Percentiles rank a stretch among this genome's conserved stretches.
Evolutionary conservation across 2,797 vertebrate genomes (phyloP).

Genomic region (Mallotus villosus): DNA sequence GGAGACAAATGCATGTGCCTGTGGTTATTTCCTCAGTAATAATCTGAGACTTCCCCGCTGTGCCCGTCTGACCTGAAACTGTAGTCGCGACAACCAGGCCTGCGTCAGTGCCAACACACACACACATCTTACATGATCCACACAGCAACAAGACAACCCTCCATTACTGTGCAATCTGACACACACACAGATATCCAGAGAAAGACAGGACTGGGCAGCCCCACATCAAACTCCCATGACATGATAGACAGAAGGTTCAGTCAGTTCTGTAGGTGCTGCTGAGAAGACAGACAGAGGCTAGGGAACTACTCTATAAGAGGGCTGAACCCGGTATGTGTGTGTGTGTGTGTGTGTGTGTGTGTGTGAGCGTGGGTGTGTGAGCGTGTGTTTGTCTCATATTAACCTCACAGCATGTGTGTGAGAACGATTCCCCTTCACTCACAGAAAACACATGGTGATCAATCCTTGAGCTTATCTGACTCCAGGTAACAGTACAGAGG

Average conservation of each 20-base stretch:
- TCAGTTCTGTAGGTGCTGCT: no score
- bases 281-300: no score
- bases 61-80: slow-evolving; percentile 10
- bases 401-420: slow-evolving; percentile 76
- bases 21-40: slow-evolving; percentile 49
- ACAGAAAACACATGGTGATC: slow-evolving; percentile 77
- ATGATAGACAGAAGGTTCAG: no score
- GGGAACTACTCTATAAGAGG: no score
- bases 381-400: slow-evolving; percentile 79
- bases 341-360: no score
- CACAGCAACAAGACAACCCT: no score
- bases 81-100: not conserved
- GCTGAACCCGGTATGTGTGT: no score
- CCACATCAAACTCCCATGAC: no score
- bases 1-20: slow-evolving; percentile 51
- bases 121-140: not conserved
- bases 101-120: slow-evolving; percentile 2
- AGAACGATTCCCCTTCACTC: slow-evolving; percentile 77
- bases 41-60: slow-evolving; percentile 55
- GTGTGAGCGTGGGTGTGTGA: slow-evolving; percentile 24
- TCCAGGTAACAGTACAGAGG: slow-evolving; percentile 74
- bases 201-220: not conserved
- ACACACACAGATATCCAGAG: not conserved
- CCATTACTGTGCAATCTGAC: not conserved
- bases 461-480: slow-evolving; percentile 77